Evolutionary conservation across 1,140 invertebrate genomes (phyloP).

Genomic region (Lasaia peninsularis): DNA sequence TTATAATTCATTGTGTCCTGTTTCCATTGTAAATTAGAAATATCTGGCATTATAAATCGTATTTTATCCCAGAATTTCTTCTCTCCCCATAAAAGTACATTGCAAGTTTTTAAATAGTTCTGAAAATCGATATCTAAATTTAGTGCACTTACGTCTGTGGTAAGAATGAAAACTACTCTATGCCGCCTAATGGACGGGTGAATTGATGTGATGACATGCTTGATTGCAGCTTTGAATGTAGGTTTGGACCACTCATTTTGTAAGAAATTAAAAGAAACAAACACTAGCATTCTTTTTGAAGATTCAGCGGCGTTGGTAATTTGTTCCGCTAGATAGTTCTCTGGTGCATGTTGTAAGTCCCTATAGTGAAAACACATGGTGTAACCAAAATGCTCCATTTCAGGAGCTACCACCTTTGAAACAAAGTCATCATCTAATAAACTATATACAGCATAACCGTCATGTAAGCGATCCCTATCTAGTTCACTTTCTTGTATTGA

Average conservation of each 20-base stretch:
- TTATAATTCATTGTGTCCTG: slow-evolving; percentile 72
- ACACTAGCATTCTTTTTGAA: slow-evolving; percentile 83
- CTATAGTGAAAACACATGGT: slow-evolving; percentile 86
- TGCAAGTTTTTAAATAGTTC: slow-evolving; percentile 88
- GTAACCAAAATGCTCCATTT: slow-evolving; percentile 87
- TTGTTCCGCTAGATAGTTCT: slow-evolving; percentile 84
- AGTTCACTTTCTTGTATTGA: slow-evolving; percentile 83
- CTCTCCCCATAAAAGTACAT: slow-evolving; percentile 90
- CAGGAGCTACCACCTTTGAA: slow-evolving; percentile 85
- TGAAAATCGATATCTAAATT: slow-evolving; percentile 89
- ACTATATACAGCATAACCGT: slow-evolving; percentile 94
- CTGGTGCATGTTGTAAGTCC: slow-evolving; percentile 83
- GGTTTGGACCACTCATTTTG: slow-evolving; percentile 86
- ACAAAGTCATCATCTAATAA: slow-evolving; percentile 91
- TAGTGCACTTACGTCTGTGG: slow-evolving; percentile 87
- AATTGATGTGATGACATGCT: slow-evolving; percentile 85
- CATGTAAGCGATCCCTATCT: slow-evolving; percentile 88
- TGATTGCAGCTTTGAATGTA: slow-evolving; percentile 84
- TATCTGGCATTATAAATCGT: slow-evolving; percentile 91
- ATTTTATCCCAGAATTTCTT: slow-evolving; percentile 94
- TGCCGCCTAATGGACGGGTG: slow-evolving; percentile 80
- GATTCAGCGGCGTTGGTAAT: slow-evolving; percentile 89
- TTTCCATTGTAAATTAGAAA: slow-evolving; percentile 75
- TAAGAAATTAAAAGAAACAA: slow-evolving; percentile 86
- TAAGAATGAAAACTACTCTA: slow-evolving; percentile 83